Evolutionary conservation across 1,140 invertebrate genomes (phyloP).

Genomic region (Neodiprion fabricii): DNA sequence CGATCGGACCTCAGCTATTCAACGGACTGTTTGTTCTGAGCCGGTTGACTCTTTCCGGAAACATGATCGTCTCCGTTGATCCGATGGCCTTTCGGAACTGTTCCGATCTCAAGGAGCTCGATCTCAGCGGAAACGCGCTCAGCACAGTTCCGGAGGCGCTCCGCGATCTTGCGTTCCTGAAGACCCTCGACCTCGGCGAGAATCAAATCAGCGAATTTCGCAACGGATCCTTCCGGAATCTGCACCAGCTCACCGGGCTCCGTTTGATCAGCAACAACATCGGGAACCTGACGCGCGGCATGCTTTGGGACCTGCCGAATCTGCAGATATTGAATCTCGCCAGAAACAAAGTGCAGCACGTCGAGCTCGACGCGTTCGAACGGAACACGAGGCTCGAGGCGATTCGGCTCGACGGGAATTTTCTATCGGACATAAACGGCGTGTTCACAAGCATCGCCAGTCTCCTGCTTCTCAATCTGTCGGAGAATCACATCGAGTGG

Average conservation of each 20-base stretch:
- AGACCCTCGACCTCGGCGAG: conserved; percentile 85
- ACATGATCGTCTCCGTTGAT: conserved; percentile 81
- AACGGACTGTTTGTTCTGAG: conserved; percentile 85
- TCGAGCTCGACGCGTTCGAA: conserved; percentile 83
- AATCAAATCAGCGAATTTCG: conserved; percentile 82
- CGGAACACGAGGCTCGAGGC: conserved; percentile 81
- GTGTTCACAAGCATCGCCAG: conserved; percentile 82
- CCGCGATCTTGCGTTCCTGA: conserved; percentile 80
- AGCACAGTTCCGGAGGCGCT: conserved; percentile 82
- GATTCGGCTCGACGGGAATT: conserved; percentile 85
- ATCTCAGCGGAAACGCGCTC: conserved; percentile 86
- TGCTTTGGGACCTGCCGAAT: conserved; percentile 83
- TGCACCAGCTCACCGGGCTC: conserved; percentile 85
- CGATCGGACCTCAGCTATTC: conserved; percentile 81
- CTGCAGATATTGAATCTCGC: conserved; percentile 87
- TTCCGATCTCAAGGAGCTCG: conserved; percentile 88
- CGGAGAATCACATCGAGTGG: conserved; percentile 89
- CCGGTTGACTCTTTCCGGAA: conserved; percentile 84
- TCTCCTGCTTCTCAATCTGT: conserved; percentile 86
- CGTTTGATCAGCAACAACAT: conserved; percentile 86
- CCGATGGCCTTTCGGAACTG: conserved; percentile 88
- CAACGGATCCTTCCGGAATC: conserved; percentile 83
- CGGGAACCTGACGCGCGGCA: conserved; percentile 81
- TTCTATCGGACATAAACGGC: conserved; percentile 84
- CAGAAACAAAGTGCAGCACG: conserved; percentile 84